Evolutionary conservation across 2,888 invertebrate genomes (phyloP), one percentile per base, ranked within the genome.

Genomic region (Exocentrus adspersus): DNA sequence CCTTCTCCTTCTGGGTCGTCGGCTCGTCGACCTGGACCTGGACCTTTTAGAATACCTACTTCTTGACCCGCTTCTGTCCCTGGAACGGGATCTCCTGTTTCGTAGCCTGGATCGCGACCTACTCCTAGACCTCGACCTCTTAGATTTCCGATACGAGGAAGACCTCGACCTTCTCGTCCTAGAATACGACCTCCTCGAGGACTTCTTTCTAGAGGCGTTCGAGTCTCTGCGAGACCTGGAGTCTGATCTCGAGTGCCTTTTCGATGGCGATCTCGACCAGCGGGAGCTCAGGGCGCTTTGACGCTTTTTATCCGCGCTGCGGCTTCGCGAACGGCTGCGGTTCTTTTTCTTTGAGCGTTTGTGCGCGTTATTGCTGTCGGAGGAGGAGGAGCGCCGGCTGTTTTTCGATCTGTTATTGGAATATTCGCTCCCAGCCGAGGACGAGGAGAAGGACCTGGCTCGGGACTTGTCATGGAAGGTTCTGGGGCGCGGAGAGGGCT

Each of bases 141-240:
- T 71, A n/a, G 71, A 64, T 43, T 66, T 64, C 30, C 61, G 60
- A 50, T 71, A 69, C 1, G 72, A 71, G 5, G 72, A 65, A 3
- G 70, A 68, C 19, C 71, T 62, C 45, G 62, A 68, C 20, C 68
- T 42, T 32, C 65, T 65, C 6, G 67, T 68, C 57, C 67, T 57
- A 20, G 70, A 67, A 21, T 66, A 65, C 4, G 72, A 70, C 30
- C 70, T 43, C 14, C 56, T 54, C 2, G 54, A 51, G 9, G 60
- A 59, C 9, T 64, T 65, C 57, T 65, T 48, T 51, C 42, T 64
- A 7, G 65, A 65, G 30, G 45, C 48, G 20, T 19, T 65, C 10
- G 66, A 69, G 46, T 62, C 60, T 17, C 60, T 57, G 3, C 45
- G 48, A 37, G 46, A 48, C 14, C 46, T 57, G 7, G 60, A 61